Conservation (phyloP, 2,888 invertebrate species). For the Diadromus collaris region DNA sequence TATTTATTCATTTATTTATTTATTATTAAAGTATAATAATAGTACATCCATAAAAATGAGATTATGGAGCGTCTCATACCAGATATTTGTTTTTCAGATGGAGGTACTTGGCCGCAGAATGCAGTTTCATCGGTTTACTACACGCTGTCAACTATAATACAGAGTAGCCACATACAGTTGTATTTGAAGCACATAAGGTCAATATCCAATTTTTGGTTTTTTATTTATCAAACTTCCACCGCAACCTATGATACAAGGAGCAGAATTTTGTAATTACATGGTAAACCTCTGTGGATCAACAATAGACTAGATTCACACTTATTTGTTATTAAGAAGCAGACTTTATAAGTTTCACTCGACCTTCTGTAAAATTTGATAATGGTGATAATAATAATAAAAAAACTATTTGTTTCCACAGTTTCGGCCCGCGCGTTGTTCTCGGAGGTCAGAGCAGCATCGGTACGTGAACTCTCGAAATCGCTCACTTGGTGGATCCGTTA, state of each 20-base stretch:
- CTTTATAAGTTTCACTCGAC: no score
- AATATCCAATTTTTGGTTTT: background rate
- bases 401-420: conserved; percentile 38
- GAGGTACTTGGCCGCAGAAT: conserved; percentile 58
- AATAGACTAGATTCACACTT: background rate
- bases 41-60: no score
- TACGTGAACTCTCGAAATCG: conserved; percentile 30
- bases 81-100: conserved; percentile 27
- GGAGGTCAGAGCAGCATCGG: conserved; percentile 57
- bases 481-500: background rate
- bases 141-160: conserved; percentile 51
- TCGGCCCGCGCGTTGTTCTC: conserved; percentile 57
- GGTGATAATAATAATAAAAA: background rate
- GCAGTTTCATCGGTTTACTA: conserved; percentile 53
- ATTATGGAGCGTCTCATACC: background rate
- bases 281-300: no score
- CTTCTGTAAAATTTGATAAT: no score
- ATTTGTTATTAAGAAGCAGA: no score
- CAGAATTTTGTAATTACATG: background rate
- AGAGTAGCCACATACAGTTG: conserved; percentile 55
- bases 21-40: no score
- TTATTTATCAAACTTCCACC: background rate
- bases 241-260: background rate
- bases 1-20: no score
- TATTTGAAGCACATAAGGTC: conserved; percentile 57